Base-by-base conservation (phyloP, 1,140 invertebrate genomes). In the Drosophila oshimai region DNA sequence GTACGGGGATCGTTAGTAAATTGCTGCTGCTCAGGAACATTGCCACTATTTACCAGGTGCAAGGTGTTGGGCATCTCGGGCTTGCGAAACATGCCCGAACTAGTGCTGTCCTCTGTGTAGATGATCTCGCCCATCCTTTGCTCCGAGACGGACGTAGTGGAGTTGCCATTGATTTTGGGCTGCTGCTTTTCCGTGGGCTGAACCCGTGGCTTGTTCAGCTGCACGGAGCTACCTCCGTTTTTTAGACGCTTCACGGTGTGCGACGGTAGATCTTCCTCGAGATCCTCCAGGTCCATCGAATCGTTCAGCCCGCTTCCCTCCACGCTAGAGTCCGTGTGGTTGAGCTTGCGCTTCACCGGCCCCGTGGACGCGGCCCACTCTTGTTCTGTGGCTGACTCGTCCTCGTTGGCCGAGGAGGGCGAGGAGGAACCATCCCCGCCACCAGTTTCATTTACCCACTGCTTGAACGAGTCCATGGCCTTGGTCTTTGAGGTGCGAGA, bases 381-480 rank as follows among this genome's bases (percentile, higher is more conserved):
- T 29, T 86, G 81, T 44, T 89, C 87, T 4, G 55, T 86, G 4
- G 64, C 67, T 0, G 69, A 70, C 13, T 78, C 79, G 46, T 88
- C 88, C 4, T 83, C 79, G 26, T 90, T 89, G 1, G 77, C 79
- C 7, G 84, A 81, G 6, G 81, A 83, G 1, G 80, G 67, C 10
- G 81, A 89, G 12, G 69, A 69, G 1, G 77, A 81, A 7, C 72
- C 76, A 24, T 86, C 72, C 0, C 70, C 78, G n/a, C 67, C 47
- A 6, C 55, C 81, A 4, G 58, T 64, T 18, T 89, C 76, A 9
- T 47, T 72, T 0, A 87, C 89, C 96, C 96, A 96, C 60, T 94
- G 94, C 80, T 96, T 96, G n/a, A 96, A 95, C 90, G 96, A 95
- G 91, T 95, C 94, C 91, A 96, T 92, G 1, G 95, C 96, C 74